phyloP scores from a whole-genome alignment of 1,140 invertebrate species.

The Palaemon carinicauda region DNA sequence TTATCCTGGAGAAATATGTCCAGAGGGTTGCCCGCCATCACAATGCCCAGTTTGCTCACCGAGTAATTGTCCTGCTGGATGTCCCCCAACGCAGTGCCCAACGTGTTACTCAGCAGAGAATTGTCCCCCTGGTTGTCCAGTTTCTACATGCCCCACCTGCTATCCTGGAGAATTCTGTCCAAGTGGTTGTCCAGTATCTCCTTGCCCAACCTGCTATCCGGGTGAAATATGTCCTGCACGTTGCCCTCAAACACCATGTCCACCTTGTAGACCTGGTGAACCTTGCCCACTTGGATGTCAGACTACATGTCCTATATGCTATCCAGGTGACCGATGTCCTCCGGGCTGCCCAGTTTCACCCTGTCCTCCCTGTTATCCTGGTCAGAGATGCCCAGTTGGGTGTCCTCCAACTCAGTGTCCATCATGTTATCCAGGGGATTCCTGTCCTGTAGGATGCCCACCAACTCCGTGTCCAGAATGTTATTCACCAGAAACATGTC shows the following conservation, averaged over 20 bases:
- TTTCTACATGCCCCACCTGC: neutral
- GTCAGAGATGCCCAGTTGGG: neutral
- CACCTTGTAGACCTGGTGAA: neutral
- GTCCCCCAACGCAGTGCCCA: neutral
- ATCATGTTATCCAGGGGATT: neutral
- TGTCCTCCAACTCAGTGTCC: neutral
- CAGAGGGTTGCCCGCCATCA: neutral
- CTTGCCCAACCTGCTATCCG: constrained; percentile 13
- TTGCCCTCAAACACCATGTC: constrained; percentile 13
- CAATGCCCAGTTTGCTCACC: neutral
- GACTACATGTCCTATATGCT: constrained; percentile 11
- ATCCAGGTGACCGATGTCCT: neutral
- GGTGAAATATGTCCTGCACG: neutral
- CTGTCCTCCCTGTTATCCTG: constrained; percentile 1
- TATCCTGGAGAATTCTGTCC: constrained; percentile 7
- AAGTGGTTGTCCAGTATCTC: neutral
- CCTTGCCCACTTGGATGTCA: neutral
- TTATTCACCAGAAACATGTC: constrained; percentile 6
- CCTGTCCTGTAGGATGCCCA: constrained; percentile 17
- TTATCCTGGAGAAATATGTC: neutral
- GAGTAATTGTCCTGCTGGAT: neutral
- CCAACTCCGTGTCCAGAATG: constrained; percentile 17
- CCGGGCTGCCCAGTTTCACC: constrained; percentile 6
- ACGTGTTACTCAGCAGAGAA: neutral
- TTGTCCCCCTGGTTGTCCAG: neutral